These are phyloP conservation scores for Drosophila subsilvestris DNA, from an alignment of 2,888 invertebrate genomes.

Conservation along the genomic window DNA sequence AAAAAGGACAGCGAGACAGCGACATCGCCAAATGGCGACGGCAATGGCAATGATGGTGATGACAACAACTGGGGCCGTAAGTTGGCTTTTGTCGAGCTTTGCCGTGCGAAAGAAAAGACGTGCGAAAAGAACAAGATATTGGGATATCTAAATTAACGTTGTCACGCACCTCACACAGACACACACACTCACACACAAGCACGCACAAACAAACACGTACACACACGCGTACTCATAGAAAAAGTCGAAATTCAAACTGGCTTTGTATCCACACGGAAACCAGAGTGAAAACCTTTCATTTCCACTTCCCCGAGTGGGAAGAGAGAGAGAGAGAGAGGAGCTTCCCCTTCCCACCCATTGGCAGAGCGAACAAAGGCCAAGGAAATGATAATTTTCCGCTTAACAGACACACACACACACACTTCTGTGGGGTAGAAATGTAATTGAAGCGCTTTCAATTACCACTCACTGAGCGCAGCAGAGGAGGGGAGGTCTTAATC, in stretches of 20 bases:
- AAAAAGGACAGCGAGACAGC: slow-evolving; percentile 3
- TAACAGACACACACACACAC: slow-evolving; percentile 45
- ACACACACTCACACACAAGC: slow-evolving; percentile 10
- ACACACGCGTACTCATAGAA: not conserved
- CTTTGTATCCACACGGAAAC: slow-evolving; percentile 50
- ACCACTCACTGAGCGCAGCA: slow-evolving; percentile 17
- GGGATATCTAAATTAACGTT: slow-evolving; percentile 61
- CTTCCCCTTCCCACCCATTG: slow-evolving; percentile 42
- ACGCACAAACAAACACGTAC: slow-evolving; percentile 6
- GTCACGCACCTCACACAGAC: slow-evolving; percentile 51
- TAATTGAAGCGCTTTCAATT: slow-evolving; percentile 43
- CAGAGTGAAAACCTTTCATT: slow-evolving; percentile 67
- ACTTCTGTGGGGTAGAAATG: slow-evolving; percentile 12
- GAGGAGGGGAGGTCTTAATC: slow-evolving; percentile 15
- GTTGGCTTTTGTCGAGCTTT: slow-evolving; percentile 43
- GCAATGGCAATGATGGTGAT: slow-evolving; percentile 22
- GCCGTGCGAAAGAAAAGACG: slow-evolving; percentile 45
- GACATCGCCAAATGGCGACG: slow-evolving; percentile 35
- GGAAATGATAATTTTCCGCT: slow-evolving; percentile 75
- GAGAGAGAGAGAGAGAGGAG: not conserved
- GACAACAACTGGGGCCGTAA: slow-evolving; percentile 32
- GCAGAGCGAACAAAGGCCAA: slow-evolving; percentile 64
- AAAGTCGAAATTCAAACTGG: slow-evolving; percentile 21
- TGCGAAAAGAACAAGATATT: slow-evolving; percentile 68
- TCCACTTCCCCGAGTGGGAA: slow-evolving; percentile 27